These are phyloP conservation scores for Cyprinodon diabolis DNA, from an alignment of 2,797 vertebrate species.

Conservation along the genomic window DNA sequence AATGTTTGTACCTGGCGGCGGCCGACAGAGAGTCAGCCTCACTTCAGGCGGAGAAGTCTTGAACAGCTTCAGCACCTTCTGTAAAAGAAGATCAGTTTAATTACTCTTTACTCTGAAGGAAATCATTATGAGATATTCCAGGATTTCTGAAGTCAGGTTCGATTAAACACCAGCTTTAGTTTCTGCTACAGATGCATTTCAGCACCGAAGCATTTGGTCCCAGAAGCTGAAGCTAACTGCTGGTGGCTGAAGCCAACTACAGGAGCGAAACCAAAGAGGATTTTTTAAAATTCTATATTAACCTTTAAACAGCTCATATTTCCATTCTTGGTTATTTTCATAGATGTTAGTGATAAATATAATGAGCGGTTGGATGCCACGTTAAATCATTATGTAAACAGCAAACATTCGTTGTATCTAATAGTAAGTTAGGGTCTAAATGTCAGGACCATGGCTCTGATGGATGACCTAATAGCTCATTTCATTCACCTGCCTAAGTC, in stretches of 20 bases:
- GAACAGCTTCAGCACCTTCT: slow-evolving; percentile 88
- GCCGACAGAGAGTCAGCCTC: slow-evolving; percentile 83
- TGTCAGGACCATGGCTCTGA: too few relatives aligned
- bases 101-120: background rate
- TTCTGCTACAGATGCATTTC: background rate
- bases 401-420: background rate
- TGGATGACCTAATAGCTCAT: too few relatives aligned
- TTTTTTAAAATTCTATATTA: background rate
- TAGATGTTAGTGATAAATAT: background rate
- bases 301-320: background rate
- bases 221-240: background rate
- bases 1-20: slow-evolving; percentile 72
- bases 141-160: background rate
- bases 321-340: background rate
- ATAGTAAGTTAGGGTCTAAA: background rate
- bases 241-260: background rate
- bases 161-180: background rate
- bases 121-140: background rate
- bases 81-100: slow-evolving; percentile 4
- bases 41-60: slow-evolving; percentile 83
- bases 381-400: background rate
- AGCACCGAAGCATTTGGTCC: background rate
- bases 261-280: too few relatives aligned
- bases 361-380: background rate
- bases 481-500: too few relatives aligned